Base-by-base conservation (phyloP, 1,140 invertebrate species). In the Leptonema lineaticorne region DNA sequence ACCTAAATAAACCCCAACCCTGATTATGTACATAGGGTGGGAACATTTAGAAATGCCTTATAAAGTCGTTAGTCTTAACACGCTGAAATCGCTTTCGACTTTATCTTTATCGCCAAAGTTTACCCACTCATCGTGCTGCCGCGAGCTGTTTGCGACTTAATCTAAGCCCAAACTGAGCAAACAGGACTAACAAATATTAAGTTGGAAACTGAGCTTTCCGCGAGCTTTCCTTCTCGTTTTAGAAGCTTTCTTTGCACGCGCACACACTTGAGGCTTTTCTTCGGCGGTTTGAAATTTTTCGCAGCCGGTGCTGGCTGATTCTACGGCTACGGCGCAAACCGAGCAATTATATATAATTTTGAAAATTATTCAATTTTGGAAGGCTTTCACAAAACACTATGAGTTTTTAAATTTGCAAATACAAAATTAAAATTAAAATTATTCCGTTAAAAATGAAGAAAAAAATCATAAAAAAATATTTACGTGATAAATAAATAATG, bases 21-120 rank as follows among this genome's bases (percentile, higher is more conserved):
- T 24, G 22, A 53, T 2, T 57, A 45, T 41, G 28, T 26, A 64
- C 63, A 28, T 27, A n/a, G 48, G 29, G 46, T 29, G 50, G 60
- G 18, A 56, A 56, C 63, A 41, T 57, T 66, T 65, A 57, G 30
- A 57, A 57, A 66, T 33, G 63, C 63, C 48, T 66, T 66, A 66
- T 66, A 66, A 66, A 66, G 63, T 66, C 63, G 63, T 66, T 66
- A 66, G 63, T 66, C 63, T 53, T 66, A 57, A 57, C 48, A 37
- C 63, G 63, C 53, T 57, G 63, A 57, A 66, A 66, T 66, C 63
- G 63, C 63, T 66, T 56, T 57, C 63, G 63, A 66, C 63, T 66
- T 66, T 66, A 66, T 66, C 63, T 66, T 66, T 66, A 66, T 66
- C 63, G 63, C 41, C 53, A 24, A 66, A 66, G 48, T 66, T 66